phyloP scores from a whole-genome alignment of 2,113 vertebrate genomes.

The Aix galericulata region DNA sequence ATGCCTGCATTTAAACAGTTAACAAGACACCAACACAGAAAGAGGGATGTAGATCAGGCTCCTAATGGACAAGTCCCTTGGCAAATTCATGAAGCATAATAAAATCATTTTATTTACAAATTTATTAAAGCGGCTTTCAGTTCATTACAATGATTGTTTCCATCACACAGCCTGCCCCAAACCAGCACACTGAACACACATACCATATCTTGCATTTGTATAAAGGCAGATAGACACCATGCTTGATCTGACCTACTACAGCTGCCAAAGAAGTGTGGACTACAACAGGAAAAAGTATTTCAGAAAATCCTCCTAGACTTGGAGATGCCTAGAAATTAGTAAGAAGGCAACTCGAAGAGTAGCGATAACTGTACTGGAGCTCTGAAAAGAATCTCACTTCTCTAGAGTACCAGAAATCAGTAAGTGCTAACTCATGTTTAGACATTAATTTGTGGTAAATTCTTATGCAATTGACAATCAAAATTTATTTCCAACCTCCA shows the following conservation, averaged over 20 bases:
- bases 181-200: background rate
- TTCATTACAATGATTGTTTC: slow-evolving; percentile 16
- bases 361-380: background rate
- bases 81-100: slow-evolving; percentile 50
- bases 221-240: background rate
- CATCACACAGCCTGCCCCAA: background rate
- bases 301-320: background rate
- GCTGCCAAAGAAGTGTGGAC: background rate
- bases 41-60: background rate
- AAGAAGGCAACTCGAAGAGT: background rate
- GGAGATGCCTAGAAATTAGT: background rate
- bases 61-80: slow-evolving; percentile 20
- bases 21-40: background rate
- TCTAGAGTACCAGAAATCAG: background rate
- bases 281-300: background rate
- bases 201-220: fast-evolving
- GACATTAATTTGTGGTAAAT: background rate
- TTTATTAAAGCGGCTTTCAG: slow-evolving; percentile 54
- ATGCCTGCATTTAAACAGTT: background rate
- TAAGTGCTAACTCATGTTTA: background rate
- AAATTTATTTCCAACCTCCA: background rate
- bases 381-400: background rate
- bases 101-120: slow-evolving; percentile 40
- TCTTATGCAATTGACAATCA: background rate
- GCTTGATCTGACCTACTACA: background rate